Evolutionary conservation across 2,888 invertebrate species (phyloP), one percentile per base, ranked within the genome.

Genomic region (Ochlodes sylvanus): DNA sequence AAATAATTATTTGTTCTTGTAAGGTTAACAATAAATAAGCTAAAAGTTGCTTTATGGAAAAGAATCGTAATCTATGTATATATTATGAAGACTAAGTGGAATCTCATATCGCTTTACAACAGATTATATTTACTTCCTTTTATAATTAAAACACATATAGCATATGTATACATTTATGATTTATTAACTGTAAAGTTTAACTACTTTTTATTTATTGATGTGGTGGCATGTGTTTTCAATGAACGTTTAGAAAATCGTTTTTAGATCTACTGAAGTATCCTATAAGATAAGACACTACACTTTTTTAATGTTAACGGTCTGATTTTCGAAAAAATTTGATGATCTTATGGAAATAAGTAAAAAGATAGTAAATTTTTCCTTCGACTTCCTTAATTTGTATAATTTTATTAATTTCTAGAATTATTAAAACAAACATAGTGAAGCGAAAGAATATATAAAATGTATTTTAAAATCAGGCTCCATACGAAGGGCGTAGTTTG

Each of bases 31-130:
- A 50, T 19, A n/a, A n/a, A 44, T 7, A 7, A 19, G 12, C 1
- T 15, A 27, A n/a, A 38, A 19, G 58, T 42, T 60, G 9, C 38
- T 3, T 44, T 50, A 19, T 5, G 27, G 12, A 60, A 60, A 38
- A 50, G 1, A 12, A 19, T 60, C 41, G n/a, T 42, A 60, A 60
- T 44, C 4, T 17, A 32, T 57, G 15, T 27, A 15, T 57, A 57
- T 57, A 12, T 55, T 67, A 69, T 69, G 70, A 76, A 76, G 76
- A 73, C 73, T 77, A 73, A 71, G 71, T 67, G 12, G 79, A 80
- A 80, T 80, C 79, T 79, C 79, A 79, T 73, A 71, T 75, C 71
- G 47, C 72, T 68, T 68, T 71, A 67, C 47, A 19, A 54, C 54
- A 54, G 54, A 32, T 17, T 41, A 52, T 56, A 50, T 14, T 50